These are phyloP conservation scores for Hoplostethus mediterraneus DNA, from an alignment of 2,797 vertebrate genomes.

Conservation along the genomic window DNA sequence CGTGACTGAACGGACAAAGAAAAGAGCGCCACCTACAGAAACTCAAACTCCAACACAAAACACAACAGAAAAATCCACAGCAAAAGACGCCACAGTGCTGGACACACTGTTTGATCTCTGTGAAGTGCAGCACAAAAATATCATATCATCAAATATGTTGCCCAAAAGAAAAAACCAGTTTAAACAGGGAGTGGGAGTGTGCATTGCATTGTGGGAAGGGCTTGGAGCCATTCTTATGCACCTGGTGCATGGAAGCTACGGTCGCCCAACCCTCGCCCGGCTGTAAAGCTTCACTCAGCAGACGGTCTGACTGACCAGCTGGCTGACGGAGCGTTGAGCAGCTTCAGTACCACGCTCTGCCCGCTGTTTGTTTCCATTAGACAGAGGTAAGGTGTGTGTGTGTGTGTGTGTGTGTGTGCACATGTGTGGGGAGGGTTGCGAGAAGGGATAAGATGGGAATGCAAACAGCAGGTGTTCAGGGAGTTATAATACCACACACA, in stretches of 20 bases:
- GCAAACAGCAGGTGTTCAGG: conserved; percentile 79
- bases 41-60: no score
- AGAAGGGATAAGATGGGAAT: conserved; percentile 74
- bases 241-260: conserved; percentile 50
- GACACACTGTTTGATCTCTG: no score
- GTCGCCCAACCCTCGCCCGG: conserved; percentile 31
- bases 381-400: conserved; percentile 19
- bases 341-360: conserved; percentile 60
- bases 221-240: conserved; percentile 21
- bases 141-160: no score
- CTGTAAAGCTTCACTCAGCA: conserved; percentile 56
- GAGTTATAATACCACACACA: conserved; percentile 64
- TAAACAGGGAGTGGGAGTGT: no score
- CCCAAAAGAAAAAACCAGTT: no score
- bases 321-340: conserved; percentile 72
- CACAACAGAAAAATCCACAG: no score
- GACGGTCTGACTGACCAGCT: conserved; percentile 76
- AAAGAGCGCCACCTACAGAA: no score
- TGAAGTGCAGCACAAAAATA: no score
- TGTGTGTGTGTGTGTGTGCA: conserved; percentile 15
- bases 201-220: neutral
- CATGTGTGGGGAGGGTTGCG: conserved; percentile 36
- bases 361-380: conserved; percentile 75
- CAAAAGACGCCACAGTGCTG: no score
- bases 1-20: no score